These are phyloP conservation scores for Phortica okadai DNA, from an alignment of 2,888 invertebrate species.

Conservation along the genomic window DNA sequence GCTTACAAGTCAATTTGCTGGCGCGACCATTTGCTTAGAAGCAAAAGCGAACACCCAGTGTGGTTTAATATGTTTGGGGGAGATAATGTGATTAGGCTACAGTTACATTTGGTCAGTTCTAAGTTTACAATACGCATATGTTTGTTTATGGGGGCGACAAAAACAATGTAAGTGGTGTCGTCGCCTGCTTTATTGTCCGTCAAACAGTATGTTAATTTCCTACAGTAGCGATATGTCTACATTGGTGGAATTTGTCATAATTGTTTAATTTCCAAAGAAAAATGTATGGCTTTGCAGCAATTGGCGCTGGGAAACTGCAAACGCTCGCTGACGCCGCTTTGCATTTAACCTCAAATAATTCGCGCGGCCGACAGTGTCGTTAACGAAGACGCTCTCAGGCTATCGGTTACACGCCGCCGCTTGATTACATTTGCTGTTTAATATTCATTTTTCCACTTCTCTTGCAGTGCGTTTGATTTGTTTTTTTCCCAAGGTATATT, in stretches of 20 bases:
- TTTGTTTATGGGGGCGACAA: not conserved
- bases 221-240: not conserved
- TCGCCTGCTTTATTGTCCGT: not conserved
- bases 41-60: not conserved
- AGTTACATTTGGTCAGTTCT: constrained; percentile 44
- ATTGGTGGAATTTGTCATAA: constrained; percentile 53
- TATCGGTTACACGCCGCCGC: constrained; percentile 18
- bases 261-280: constrained; percentile 60
- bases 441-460: not conserved
- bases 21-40: not conserved
- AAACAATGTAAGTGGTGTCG: not conserved
- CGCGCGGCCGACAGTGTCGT: not conserved
- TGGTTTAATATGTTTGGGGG: not conserved
- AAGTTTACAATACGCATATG: not conserved
- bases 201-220: not conserved
- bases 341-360: constrained; percentile 23
- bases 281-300: constrained; percentile 38
- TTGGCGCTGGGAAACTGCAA: constrained; percentile 10
- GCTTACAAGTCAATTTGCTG: constrained; percentile 2
- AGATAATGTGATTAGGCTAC: constrained; percentile 60
- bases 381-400: not conserved
- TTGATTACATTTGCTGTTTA: constrained; percentile 5
- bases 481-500: constrained; percentile 21
- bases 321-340: no score
- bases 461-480: not conserved